These are phyloP conservation scores for Passer montanus DNA, from an alignment of 2,113 vertebrate species.

Conservation along the genomic window DNA sequence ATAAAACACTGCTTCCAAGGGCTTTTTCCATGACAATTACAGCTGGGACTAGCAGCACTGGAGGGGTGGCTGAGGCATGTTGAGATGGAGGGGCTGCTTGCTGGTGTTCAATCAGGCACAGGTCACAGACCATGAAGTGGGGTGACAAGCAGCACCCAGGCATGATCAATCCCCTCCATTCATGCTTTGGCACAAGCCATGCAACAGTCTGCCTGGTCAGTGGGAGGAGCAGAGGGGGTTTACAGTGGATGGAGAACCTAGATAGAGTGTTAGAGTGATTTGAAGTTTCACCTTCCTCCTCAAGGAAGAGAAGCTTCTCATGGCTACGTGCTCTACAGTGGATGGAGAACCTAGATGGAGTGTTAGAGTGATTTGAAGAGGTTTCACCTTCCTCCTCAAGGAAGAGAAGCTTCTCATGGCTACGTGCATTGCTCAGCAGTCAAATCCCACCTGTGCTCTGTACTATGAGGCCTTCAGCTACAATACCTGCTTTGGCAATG, in stretches of 20 bases:
- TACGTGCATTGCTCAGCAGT: neutral
- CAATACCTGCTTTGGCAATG: neutral
- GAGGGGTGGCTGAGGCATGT: neutral
- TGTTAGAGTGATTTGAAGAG: neutral
- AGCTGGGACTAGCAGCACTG: neutral
- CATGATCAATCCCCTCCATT: neutral
- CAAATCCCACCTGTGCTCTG: neutral
- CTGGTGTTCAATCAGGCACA: neutral
- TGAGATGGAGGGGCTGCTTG: neutral
- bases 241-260: neutral
- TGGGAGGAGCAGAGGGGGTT: neutral
- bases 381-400: neutral
- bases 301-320: neutral
- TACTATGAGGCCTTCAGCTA: neutral
- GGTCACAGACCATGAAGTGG: neutral
- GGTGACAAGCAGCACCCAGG: neutral
- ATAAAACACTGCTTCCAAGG: neutral
- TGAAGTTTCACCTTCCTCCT: neutral
- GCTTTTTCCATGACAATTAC: neutral
- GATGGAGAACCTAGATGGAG: neutral
- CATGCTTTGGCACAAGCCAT: neutral
- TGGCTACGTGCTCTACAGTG: neutral
- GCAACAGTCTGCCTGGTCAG: neutral
- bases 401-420: neutral
- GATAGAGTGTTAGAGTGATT: neutral